Percentiles rank a stretch among this genome's conserved stretches.
Conservation (phyloP, 2,888 invertebrate genomes). For the Polymixis lichenea region DNA sequence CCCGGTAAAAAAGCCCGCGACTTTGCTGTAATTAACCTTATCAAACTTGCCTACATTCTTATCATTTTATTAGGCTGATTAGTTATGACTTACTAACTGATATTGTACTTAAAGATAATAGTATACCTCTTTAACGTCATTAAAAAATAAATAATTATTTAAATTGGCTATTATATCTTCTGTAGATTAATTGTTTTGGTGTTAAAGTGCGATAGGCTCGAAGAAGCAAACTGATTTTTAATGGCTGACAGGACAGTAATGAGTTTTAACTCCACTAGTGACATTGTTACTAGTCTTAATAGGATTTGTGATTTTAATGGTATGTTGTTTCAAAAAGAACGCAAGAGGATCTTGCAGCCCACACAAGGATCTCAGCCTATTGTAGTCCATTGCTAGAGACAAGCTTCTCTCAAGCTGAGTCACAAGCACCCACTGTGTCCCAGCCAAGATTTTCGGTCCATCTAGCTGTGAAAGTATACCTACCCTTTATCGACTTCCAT, state of each 20-base stretch:
- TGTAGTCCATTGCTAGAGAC: too few relatives aligned
- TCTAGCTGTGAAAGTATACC: background rate
- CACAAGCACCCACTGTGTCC: background rate
- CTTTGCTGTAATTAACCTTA: background rate
- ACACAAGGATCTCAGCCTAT: background rate
- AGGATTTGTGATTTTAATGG: background rate
- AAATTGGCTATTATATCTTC: background rate
- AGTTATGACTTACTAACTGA: slow-evolving; percentile 1
- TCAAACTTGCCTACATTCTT: slow-evolving; percentile 3
- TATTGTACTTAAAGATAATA: slow-evolving; percentile 16
- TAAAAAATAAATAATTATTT: slow-evolving; percentile 8
- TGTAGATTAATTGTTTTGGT: background rate
- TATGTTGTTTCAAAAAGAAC: background rate
- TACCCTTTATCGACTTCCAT: background rate
- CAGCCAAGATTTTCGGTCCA: background rate
- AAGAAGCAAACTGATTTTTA: background rate
- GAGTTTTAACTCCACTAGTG: background rate
- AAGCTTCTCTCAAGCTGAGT: background rate
- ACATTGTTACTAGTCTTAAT: background rate
- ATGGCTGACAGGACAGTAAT: background rate
- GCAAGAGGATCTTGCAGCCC: background rate
- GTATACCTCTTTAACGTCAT: background rate
- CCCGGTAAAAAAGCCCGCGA: background rate
- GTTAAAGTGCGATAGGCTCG: too few relatives aligned
- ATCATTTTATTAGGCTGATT: slow-evolving; percentile 37